Base-by-base conservation (phyloP, 2,797 vertebrate genomes). In the Argentina silus region DNA sequence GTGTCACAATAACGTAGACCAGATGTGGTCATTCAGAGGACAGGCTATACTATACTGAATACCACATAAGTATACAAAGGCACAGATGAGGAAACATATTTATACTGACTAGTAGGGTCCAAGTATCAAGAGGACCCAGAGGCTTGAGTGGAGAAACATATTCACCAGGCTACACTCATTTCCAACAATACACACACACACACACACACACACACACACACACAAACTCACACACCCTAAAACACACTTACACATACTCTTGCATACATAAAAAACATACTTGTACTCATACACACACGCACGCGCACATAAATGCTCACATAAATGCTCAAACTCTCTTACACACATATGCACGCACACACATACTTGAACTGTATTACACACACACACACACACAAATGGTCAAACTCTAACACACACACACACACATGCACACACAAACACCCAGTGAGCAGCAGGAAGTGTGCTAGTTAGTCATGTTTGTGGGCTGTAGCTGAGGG, bases 391-490 rank as follows among this genome's bases (percentile, higher is more conserved):
- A 27, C 7, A 15, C 19, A 50, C 47, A 64, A 1, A 42, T 7
- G 27, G 7, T 15, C 48, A 62, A 14, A 42, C 59, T 27, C 45
- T 51, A 14, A 71, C 45, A 62, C 72, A 51, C 62, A 62, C 67
- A 78, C 47, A 63, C 57, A 60, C 17, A 47, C 42, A 48, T 7
- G 36, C 68, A 53, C 61, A 68, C 42, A 70, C 70, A 61, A 27
- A 68, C 7, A 60, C 23, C 14, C 78, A 42, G 47, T 69, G 66
- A 68, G 81, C 73, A 65, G 76, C 81, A 91, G 91, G 91, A 92
- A 91, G 88, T 88, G 77, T 74, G 81, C 67, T 75, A 10, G 64
- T 91, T 83, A 86, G 84, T 86, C 83, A 88, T 81, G 75, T 78
- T 83, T 56, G 65, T 78, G 67, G 77, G 78, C 83, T 83, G 51